A percentile compares a stretch with the other conserved stretches of the same genome.
Evolutionary conservation across 2,113 vertebrate species (phyloP).

Genomic region (Sebastes fasciatus): DNA sequence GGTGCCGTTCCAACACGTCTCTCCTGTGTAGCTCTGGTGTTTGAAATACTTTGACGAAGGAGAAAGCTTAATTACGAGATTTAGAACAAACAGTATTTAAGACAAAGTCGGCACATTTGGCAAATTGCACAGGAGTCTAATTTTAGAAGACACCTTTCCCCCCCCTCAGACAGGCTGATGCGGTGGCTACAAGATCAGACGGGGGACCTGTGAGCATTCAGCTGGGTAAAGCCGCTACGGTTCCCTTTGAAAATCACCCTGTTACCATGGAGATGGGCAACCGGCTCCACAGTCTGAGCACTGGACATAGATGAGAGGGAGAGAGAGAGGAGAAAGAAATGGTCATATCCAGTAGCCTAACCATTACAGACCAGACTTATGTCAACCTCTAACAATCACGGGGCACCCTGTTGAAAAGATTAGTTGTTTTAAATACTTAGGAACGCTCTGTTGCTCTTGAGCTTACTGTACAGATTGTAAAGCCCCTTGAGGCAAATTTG

Average conservation of each 20-base stretch:
- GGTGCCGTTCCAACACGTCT: conserved; percentile 1
- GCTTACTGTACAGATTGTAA: no score
- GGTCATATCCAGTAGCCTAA: not conserved
- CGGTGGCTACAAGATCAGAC: conserved; percentile 49
- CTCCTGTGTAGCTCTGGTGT: not conserved
- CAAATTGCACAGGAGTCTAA: conserved; percentile 7
- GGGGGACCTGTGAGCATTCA: conserved; percentile 61
- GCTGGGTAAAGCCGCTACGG: conserved; percentile 33
- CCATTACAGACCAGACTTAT: not conserved
- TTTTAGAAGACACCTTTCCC: conserved; percentile 25
- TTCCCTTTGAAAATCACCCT: conserved; percentile 70
- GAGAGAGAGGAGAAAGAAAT: not conserved
- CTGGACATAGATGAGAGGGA: conserved; percentile 65
- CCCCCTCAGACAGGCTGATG: conserved; percentile 10
- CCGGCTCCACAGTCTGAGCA: conserved; percentile 40
- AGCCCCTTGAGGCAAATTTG: no score
- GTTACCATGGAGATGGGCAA: conserved; percentile 76
- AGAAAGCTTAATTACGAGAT: conserved; percentile 1
- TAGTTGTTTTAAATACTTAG: not conserved
- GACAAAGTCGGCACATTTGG: not conserved
- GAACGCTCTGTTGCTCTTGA: no score
- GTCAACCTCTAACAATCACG: not conserved
- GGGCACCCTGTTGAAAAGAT: not conserved
- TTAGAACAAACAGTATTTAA: conserved; percentile 1
- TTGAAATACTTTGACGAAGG: conserved; percentile 2